Base-by-base conservation (phyloP, 2,888 invertebrate species). In the Pachycephus smyrnensis region DNA sequence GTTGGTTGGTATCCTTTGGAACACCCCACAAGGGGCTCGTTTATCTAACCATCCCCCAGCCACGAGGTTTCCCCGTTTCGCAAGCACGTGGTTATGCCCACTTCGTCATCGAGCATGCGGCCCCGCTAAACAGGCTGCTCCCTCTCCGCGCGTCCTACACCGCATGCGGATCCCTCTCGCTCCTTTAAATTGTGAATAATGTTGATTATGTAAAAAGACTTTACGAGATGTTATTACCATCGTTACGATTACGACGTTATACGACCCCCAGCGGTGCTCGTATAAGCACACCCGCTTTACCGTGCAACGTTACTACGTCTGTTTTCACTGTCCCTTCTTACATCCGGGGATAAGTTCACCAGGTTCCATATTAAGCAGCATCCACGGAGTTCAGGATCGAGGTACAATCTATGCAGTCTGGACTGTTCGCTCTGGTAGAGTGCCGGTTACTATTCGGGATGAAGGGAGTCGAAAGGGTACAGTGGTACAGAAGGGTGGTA, bases 1-100 rank as follows among this genome's bases (percentile, higher is more conserved):
- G 86, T 87, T 86, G 88, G 86, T 88, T 87, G 87, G 84, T 88
- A 87, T 88, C 88, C 88, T 88, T 88, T 83, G 86, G 83, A 87
- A 90, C 89, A 90, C 88, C 87, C 89, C 90, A 85, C 89, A 89
- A 88, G 89, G 88, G 88, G 88, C 88, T 89, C 88, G 87, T 89
- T 90, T 88, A 88, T 90, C 87, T 88, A 88, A 88, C 87, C 86
- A 88, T 82, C 84, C 87, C 86, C n/a, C n/a, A 82, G 77, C 79
- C 74, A 78, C 69, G 73, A 73, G 55, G 73, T 68, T 71, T 33
- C 78, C 37, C 73, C 55, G 75, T 55, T 55, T 55, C 55, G 55
- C 55, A 55, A 55, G 73, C 73, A 77, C 76, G 76, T 33, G 76
- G 73, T 74, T 31, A 11, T 37, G 35, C 35, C 71, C 71, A 71